Percentiles rank a stretch among this genome's conserved stretches.
Evolutionary conservation across 2,113 vertebrate species (phyloP).

Genomic region (Coturnix japonica): DNA sequence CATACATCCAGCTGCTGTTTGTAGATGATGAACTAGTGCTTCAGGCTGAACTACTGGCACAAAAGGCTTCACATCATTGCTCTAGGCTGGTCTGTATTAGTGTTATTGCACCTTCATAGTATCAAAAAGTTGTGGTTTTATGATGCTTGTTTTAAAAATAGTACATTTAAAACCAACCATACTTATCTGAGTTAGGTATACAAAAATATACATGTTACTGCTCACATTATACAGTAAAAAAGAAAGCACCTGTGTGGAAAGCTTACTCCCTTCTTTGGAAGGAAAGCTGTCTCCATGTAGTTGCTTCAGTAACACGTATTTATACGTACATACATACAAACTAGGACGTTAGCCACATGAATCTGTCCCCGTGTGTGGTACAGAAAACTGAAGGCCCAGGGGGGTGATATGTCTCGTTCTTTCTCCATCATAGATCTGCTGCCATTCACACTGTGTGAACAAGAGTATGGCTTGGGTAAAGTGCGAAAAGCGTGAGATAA

Average conservation of each 20-base stretch:
- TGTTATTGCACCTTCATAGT: slow-evolving; percentile 38
- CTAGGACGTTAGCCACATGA: background rate
- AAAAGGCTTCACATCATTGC: background rate
- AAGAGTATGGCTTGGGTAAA: background rate
- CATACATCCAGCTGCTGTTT: background rate
- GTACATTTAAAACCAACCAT: slow-evolving; percentile 28
- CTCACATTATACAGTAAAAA: slow-evolving; percentile 55
- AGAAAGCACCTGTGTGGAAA: slow-evolving; percentile 46
- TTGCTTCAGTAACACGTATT: background rate
- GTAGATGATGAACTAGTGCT: background rate
- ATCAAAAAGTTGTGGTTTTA: slow-evolving; percentile 54
- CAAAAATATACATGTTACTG: slow-evolving; percentile 56
- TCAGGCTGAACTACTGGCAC: background rate
- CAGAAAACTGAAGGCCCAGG: slow-evolving; percentile 41
- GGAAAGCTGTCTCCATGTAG: background rate
- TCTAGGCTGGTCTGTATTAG: background rate
- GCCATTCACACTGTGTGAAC: slow-evolving; percentile 54
- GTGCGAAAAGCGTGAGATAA: slow-evolving; percentile 10
- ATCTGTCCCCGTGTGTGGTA: background rate
- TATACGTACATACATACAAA: background rate
- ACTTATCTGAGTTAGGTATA: background rate
- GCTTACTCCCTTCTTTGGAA: background rate
- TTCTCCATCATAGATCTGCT: slow-evolving; percentile 54
- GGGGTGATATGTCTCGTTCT: slow-evolving; percentile 26
- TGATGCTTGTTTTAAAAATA: slow-evolving; percentile 55